Evolutionary conservation across 2,113 vertebrate genomes (phyloP), one percentile per base, ranked within the genome.

Genomic region (Pitta sordida): DNA sequence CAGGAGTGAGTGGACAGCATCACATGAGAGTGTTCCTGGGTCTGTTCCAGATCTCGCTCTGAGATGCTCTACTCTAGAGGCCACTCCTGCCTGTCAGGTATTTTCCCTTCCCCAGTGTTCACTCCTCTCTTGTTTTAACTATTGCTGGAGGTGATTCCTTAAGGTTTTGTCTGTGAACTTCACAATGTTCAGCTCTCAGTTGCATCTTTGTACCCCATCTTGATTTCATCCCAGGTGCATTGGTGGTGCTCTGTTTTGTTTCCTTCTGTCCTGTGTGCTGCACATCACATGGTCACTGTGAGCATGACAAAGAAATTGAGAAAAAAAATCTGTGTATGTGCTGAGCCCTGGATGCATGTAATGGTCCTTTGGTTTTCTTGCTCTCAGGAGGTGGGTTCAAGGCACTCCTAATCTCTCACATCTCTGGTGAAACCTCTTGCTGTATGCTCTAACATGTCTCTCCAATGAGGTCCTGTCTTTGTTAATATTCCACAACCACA

Each of bases 231-330:
- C n/a, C 30, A 15, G 16, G 20, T 75, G 55, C 27, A 10, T n/a
- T 80, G 52, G 6, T 75, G 32, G 10, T 41, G 26, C 30, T 77
- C 17, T 52, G 52, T 23, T 73, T 75, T 83, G 23, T 62, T 67
- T 58, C 27, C 23, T 27, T 69, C 37, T 73, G 20, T n/a, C 36
- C 55, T 39, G n/a, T 7, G 7, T 75, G 55, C 55, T 82, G 46
- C 21, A 8, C 0, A 2, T 77, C 32, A 13, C 0, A 0, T 74
- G 21, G 19, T 60, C 26, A 19, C 20, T 5, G 2, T 3, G 4
- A 67, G n/a, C 24, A 13, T 0, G 0, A 4, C 56, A 34, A 60
- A 62, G 46, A 27, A 49, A n/a, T 3, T 12, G 46, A 78, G 32
- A 18, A 44, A 53, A 55, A 43, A 15, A n/a, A 8, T 18, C 7